phyloP scores from a whole-genome alignment of 2,888 invertebrate species.

The Palloptera scutellata region DNA sequence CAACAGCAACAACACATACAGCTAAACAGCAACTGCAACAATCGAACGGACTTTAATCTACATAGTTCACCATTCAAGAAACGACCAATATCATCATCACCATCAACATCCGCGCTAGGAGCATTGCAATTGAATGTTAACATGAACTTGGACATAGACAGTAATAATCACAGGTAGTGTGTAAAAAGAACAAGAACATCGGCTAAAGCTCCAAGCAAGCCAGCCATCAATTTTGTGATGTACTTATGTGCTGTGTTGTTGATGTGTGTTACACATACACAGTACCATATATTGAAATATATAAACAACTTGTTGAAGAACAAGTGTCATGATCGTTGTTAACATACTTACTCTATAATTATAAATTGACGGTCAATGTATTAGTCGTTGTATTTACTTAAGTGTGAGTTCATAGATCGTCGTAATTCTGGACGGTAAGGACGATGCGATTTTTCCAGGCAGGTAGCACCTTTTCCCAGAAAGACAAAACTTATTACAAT shows the following conservation, averaged over 20 bases:
- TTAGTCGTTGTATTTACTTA: too few species aligned
- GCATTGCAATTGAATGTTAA: slow-evolving; percentile 50
- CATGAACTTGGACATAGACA: slow-evolving; percentile 48
- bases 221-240: neutral
- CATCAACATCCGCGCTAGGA: slow-evolving; percentile 43
- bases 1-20: slow-evolving; percentile 24
- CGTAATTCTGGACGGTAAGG: too few species aligned
- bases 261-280: neutral
- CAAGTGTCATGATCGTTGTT: too few species aligned
- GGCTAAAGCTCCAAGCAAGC: neutral
- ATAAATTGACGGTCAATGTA: too few species aligned
- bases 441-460: too few species aligned
- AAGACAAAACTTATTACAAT: too few species aligned
- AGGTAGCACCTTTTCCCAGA: too few species aligned
- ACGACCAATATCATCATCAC: slow-evolving; percentile 41
- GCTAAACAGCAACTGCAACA: slow-evolving; percentile 36
- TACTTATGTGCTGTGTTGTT: neutral
- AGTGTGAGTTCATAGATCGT: too few species aligned
- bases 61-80: slow-evolving; percentile 32
- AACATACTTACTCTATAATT: slow-evolving; percentile 14
- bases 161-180: slow-evolving; percentile 53
- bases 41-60: slow-evolving; percentile 61
- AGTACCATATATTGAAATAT: too few species aligned
- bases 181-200: slow-evolving; percentile 21
- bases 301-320: neutral